Evolutionary conservation across 2,797 vertebrate genomes (phyloP), one percentile per base, ranked within the genome.

Genomic region (Aulostomus chinensis): DNA sequence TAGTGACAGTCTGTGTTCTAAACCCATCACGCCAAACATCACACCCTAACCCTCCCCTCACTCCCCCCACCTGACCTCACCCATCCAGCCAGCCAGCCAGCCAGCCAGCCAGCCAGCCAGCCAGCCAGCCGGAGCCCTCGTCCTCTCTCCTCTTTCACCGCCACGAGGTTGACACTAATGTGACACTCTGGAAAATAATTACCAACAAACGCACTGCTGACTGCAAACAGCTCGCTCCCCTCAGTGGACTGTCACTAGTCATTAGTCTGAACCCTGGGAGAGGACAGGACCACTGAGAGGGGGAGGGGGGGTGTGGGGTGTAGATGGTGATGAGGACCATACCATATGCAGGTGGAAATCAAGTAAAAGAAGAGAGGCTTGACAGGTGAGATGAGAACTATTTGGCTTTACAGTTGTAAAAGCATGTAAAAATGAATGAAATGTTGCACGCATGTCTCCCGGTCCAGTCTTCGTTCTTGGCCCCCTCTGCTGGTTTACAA

Each of bases 151-250:
- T 90, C 92, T 94, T 91, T 93, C 91, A 91, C 91, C 91, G 91
- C 93, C 89, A 93, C 86, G 89, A 92, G 93, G 93, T 89, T 97
- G 95, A 97, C 95, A 96, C 93, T 94, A 92, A 88, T 94, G 94
- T 98, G 96, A 96, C 94, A 96, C 94, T 84, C 91, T 94, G 93
- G 83, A 94, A 97, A 96, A 96, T 97, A 97, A 97, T 97, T 96
- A 97, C 93, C 94, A 98, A 98, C 95, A 97, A 96, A 96, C 93
- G 92, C 90, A 86, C 92, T 92, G 93, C 94, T 94, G 93, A 96
- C 94, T 94, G 93, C 93, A 95, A 97, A 95, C 93, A 94, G 94
- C 93, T 95, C 93, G 87, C 91, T 92, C 89, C 92, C 93, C 93
- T 95, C 93, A 95, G 92, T 94, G 91, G 89, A 90, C 90, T 94